Evolutionary conservation across 2,113 vertebrate genomes (phyloP), one percentile per base, ranked within the genome.

Genomic region (Benitochromis conjunctus): DNA sequence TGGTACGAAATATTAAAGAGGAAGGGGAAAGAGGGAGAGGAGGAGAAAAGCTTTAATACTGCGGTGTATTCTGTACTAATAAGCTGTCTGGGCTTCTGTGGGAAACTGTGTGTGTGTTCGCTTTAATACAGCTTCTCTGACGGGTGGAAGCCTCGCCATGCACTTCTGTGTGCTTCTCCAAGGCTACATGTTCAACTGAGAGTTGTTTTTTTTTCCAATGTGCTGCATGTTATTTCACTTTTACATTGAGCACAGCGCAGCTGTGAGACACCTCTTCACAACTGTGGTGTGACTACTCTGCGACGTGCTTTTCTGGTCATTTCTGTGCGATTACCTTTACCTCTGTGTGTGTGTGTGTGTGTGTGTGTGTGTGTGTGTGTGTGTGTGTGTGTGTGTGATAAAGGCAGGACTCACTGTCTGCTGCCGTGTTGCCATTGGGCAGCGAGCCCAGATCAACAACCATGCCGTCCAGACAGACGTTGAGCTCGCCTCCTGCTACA

Each of bases 401-500:
- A 89, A 93, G 85, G 94, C 81, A 7, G 95, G 94, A 97, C 98
- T 98, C 96, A 99, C 98, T 98, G 87, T 99, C 97, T 51, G 97
- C 94, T 94, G 95, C 92, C 4, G 96, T 89, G 31, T 94, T 96
- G 96, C 97, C 96, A 92, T 97, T 98, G 92, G 97, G 97, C 97
- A 97, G 81, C 0, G 93, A 96, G 96, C 98, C 97, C 96, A 97
- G 93, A 96, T 98, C 98, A 97, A 98, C 97, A 97, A 94, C 96
- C 9, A 98, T 96, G 92, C 98, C 97, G 31, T 98, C 97, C 97
- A 98, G 97, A 97, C 98, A 97, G 96, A 99, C 94, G 92, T 97
- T 98, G 96, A 98, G 97, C 96, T 99, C 98, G 29, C 97, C 98
- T 10, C 97, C 97, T 0, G 97, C 97, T 92, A 99, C 98, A 98